Conservation (phyloP, 2,888 invertebrate genomes). For the Serrognathus titanus region DNA sequence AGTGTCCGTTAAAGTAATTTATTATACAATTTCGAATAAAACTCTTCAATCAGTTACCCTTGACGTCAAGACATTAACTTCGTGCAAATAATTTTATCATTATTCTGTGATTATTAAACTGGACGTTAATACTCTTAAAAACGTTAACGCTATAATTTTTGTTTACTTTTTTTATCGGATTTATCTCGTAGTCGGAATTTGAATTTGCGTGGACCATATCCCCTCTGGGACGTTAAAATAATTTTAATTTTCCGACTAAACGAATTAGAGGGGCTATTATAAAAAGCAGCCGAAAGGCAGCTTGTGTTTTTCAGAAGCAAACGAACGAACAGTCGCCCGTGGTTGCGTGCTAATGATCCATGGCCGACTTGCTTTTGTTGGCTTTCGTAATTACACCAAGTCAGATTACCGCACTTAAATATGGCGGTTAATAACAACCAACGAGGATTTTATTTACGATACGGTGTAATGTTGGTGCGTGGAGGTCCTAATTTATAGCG, state of each 20-base stretch:
- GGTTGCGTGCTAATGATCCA: conserved; percentile 29
- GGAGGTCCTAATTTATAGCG: conserved; percentile 9
- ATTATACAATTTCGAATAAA: no score
- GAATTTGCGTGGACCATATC: background rate
- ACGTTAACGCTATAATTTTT: no score
- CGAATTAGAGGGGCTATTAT: conserved; percentile 11
- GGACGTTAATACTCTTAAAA: no score
- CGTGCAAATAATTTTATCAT: no score
- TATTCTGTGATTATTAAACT: no score
- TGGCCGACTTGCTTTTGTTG: conserved; percentile 27
- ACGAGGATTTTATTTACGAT: conserved; percentile 22
- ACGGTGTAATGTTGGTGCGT: conserved; percentile 20
- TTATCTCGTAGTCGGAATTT: background rate
- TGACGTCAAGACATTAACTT: no score
- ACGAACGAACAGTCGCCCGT: conserved; percentile 17
- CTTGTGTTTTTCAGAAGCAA: conserved; percentile 1
- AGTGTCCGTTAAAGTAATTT: no score
- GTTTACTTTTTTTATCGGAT: no score
- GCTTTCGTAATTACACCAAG: conserved; percentile 25
- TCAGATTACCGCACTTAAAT: conserved; percentile 22
- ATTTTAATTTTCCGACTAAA: conserved; percentile 17
- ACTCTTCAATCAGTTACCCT: no score
- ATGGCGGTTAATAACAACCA: conserved; percentile 22
- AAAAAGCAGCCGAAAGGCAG: conserved; percentile 2
- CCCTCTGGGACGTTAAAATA: conserved; percentile 2